phyloP scores from a whole-genome alignment of 2,888 invertebrate species.

The Alviniconcha strummeri region DNA sequence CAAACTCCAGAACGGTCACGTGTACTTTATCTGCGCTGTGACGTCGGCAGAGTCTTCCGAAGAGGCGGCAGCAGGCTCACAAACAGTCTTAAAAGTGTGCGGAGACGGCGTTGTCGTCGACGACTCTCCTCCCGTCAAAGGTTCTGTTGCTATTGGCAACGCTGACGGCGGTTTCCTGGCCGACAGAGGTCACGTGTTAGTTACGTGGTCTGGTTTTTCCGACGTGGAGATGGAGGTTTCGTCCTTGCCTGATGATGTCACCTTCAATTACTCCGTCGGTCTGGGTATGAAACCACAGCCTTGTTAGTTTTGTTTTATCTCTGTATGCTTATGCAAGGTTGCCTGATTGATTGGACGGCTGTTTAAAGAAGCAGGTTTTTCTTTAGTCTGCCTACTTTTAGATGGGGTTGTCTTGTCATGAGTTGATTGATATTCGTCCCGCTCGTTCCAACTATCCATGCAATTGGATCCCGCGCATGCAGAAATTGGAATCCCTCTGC shows the following conservation, averaged over 20 bases:
- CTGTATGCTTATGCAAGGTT: not conserved
- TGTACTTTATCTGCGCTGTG: conserved; percentile 16
- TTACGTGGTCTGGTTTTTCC: conserved; percentile 26
- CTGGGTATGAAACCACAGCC: conserved; percentile 7
- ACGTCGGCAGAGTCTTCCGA: not conserved
- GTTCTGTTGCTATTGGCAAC: conserved; percentile 8
- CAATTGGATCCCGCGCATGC: too few relatives aligned
- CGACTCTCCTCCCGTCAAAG: conserved; percentile 19
- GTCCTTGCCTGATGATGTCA: conserved; percentile 3
- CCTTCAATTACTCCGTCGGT: conserved; percentile 19
- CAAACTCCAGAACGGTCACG: not conserved
- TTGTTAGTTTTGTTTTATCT: not conserved
- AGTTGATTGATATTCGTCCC: too few relatives aligned
- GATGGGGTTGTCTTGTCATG: too few relatives aligned
- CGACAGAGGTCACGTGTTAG: not conserved
- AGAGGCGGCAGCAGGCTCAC: not conserved
- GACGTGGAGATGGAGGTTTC: conserved; percentile 13
- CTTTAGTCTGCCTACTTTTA: too few relatives aligned
- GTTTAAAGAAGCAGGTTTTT: too few relatives aligned
- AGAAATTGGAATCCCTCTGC: too few relatives aligned
- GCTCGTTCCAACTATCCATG: too few relatives aligned
- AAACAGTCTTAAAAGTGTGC: not conserved
- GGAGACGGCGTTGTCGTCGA: conserved; percentile 26
- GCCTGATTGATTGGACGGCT: too few relatives aligned
- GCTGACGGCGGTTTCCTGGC: conserved; percentile 3